phyloP scores from a whole-genome alignment of 1,140 invertebrate genomes.

The Andrena cerasifolii region DNA sequence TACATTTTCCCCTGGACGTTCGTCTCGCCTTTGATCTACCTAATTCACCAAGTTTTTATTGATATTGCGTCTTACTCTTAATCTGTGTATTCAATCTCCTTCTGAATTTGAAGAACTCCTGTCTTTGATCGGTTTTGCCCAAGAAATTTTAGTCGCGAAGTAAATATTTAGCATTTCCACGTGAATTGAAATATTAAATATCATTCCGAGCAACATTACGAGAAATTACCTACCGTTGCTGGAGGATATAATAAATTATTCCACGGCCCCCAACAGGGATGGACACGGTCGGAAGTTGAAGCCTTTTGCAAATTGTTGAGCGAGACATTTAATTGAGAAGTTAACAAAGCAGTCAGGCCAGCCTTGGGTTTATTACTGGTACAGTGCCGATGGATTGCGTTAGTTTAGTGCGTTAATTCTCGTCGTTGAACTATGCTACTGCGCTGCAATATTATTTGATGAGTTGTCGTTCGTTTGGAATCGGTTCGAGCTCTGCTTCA shows the following conservation, averaged over 20 bases:
- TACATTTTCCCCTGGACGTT: not conserved
- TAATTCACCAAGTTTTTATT: not conserved
- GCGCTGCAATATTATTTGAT: not conserved
- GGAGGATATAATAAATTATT: not conserved
- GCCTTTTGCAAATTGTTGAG: conserved; percentile 10
- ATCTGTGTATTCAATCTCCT: too few relatives aligned
- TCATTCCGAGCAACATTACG: too few relatives aligned
- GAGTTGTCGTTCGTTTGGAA: not conserved
- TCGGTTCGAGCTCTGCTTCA: not conserved
- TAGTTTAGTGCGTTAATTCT: not conserved
- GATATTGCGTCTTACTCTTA: too few relatives aligned
- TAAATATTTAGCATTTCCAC: too few relatives aligned
- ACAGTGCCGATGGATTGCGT: not conserved
- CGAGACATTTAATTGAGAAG: conserved; percentile 26
- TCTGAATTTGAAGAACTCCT: too few relatives aligned
- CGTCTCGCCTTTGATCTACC: not conserved
- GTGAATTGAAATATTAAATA: too few relatives aligned
- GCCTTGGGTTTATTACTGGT: not conserved
- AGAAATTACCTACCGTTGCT: too few relatives aligned
- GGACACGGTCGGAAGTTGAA: not conserved
- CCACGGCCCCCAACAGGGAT: not conserved
- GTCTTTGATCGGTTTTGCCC: not conserved
- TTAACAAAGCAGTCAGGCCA: conserved; percentile 1
- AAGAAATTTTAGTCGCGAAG: too few relatives aligned
- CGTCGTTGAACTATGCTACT: too few relatives aligned